Evolutionary conservation across 2,888 invertebrate species (phyloP).

Genomic region (Zaprionus obscuricornis): DNA sequence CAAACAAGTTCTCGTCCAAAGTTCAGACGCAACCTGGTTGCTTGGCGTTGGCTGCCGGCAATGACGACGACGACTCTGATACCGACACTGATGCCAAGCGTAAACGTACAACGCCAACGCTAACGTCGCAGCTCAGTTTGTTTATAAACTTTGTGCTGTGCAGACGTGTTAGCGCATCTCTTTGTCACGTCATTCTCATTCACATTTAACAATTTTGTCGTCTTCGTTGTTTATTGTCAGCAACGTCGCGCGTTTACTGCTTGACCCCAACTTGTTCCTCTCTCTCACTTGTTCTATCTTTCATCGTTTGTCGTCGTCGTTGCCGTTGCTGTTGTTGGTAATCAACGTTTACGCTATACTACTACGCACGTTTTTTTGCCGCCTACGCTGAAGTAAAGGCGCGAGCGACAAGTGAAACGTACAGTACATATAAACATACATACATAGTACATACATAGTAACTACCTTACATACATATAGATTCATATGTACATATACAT

Average conservation of each 20-base stretch:
- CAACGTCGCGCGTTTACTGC: conserved; percentile 40
- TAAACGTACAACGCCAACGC: conserved; percentile 10
- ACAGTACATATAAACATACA: conserved; percentile 47
- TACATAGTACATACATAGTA: background rate
- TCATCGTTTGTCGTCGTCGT: too few relatives aligned
- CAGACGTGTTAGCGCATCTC: conserved; percentile 49
- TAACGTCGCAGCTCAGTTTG: conserved; percentile 53
- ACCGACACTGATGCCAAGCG: conserved; percentile 15
- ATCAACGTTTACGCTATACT: too few relatives aligned
- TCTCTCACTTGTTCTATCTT: too few relatives aligned
- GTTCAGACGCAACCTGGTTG: conserved; percentile 57
- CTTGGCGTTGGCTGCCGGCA: conserved; percentile 52
- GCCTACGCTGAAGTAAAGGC: conserved; percentile 37
- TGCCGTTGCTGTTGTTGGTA: too few relatives aligned
- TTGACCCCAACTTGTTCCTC: conserved; percentile 15
- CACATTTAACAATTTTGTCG: conserved; percentile 15
- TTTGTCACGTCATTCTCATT: conserved; percentile 13
- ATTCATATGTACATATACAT: background rate
- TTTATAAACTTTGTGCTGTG: conserved; percentile 66
- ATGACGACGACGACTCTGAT: conserved; percentile 28
- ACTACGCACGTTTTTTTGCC: conserved; percentile 26
- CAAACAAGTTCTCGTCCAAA: conserved; percentile 57
- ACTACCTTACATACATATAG: background rate
- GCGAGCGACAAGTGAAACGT: conserved; percentile 70
- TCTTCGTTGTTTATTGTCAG: conserved; percentile 28